A percentile compares a stretch with the other conserved stretches of the same genome.
These are phyloP conservation scores for Ptychoptera contaminata DNA, from an alignment of 2,888 invertebrate species.

Conservation along the genomic window DNA sequence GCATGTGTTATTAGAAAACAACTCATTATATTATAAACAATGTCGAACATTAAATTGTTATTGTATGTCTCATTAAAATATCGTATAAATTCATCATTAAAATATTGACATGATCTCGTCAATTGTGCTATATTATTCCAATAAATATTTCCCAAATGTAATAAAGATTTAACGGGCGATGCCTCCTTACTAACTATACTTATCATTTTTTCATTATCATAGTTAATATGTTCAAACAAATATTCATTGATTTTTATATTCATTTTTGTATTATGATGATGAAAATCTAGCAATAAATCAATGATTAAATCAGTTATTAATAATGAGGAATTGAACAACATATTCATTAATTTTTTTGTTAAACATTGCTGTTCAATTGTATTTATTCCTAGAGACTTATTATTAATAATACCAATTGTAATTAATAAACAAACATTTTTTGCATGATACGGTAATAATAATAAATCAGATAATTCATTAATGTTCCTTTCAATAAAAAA, in stretches of 20 bases:
- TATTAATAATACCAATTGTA: slow-evolving; percentile 26
- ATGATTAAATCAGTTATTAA: slow-evolving; percentile 8
- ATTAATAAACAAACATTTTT: slow-evolving; percentile 12
- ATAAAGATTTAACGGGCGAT: background rate
- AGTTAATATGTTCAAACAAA: background rate
- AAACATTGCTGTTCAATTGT: slow-evolving; percentile 18
- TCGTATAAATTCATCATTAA: slow-evolving; percentile 23
- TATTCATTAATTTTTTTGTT: slow-evolving; percentile 20
- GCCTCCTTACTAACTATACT: background rate
- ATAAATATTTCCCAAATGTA: slow-evolving; percentile 19
- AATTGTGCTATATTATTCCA: slow-evolving; percentile 28
- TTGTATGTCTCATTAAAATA: slow-evolving; percentile 16
- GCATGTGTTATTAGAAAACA: slow-evolving; percentile 18
- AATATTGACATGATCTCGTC: slow-evolving; percentile 22
- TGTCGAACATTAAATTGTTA: slow-evolving; percentile 6
- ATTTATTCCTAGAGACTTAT: slow-evolving; percentile 14
- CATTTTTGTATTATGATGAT: background rate
- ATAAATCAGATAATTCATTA: slow-evolving; percentile 22
- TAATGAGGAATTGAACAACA: slow-evolving; percentile 18
- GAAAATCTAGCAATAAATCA: slow-evolving; percentile 4
- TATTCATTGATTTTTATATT: background rate
- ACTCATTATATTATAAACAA: slow-evolving; percentile 16
- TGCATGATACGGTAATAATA: slow-evolving; percentile 21
- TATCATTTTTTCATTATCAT: background rate
- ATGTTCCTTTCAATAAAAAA: slow-evolving; percentile 28